A percentile compares a stretch with the other conserved stretches of the same genome.
Conservation (phyloP, 1,140 invertebrate species). For the Drosophila ercepeae region DNA sequence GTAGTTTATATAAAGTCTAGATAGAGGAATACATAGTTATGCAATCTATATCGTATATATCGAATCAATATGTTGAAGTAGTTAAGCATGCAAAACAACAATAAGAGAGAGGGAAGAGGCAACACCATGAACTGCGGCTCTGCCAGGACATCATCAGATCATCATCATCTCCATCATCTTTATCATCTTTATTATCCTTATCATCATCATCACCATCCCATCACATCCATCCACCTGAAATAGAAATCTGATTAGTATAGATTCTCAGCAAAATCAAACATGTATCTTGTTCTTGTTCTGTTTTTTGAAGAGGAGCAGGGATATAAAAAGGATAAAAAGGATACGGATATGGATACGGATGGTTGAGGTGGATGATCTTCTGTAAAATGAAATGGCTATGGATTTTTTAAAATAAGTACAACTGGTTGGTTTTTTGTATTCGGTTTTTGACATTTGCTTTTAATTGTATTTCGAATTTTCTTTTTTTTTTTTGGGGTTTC, state of each 20-base stretch:
- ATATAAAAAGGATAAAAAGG: background rate
- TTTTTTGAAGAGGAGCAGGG: background rate
- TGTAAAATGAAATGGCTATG: constrained; percentile 22
- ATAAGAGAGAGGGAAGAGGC: constrained; percentile 66
- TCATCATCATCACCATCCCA: constrained; percentile 57
- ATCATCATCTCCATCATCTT: constrained; percentile 51
- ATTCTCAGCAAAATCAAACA: constrained; percentile 44
- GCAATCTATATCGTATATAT: constrained; percentile 53
- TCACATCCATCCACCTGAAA: constrained; percentile 76
- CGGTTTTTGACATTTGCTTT: constrained; percentile 78
- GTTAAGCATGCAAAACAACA: constrained; percentile 80
- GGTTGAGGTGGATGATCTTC: background rate
- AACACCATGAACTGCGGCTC: constrained; percentile 63
- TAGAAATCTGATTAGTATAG: constrained; percentile 80
- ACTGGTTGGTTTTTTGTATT: constrained; percentile 65
- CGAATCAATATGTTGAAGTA: constrained; percentile 62
- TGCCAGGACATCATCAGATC: constrained; percentile 34
- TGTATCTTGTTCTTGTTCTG: constrained; percentile 5
- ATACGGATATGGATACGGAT: background rate
- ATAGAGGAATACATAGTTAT: constrained; percentile 53
- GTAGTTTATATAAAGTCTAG: constrained; percentile 43
- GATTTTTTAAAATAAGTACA: constrained; percentile 68
- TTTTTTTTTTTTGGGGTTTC: constrained; percentile 39
- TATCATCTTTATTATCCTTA: constrained; percentile 51
- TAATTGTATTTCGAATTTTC: constrained; percentile 78